A percentile compares a stretch with the other conserved stretches of the same genome.
Conservation (phyloP, 2,113 vertebrate species). For the Rattus rattus region DNA sequence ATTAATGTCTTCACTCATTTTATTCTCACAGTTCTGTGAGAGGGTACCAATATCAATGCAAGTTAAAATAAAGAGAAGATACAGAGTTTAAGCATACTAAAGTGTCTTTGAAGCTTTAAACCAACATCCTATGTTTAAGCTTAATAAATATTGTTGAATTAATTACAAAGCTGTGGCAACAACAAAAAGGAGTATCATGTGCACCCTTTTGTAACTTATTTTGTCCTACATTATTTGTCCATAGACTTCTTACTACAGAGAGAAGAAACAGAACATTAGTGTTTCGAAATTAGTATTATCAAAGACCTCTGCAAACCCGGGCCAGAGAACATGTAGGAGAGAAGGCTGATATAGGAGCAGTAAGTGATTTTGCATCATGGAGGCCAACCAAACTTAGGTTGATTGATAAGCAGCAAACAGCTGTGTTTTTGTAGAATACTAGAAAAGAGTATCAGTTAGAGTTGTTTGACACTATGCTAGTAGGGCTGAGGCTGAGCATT, state of each 20-base stretch:
- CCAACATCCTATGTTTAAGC: background rate
- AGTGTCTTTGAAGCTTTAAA: slow-evolving; percentile 32
- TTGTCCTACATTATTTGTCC: slow-evolving; percentile 25
- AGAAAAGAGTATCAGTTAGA: slow-evolving; percentile 9
- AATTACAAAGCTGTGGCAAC: background rate
- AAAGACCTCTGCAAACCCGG: background rate
- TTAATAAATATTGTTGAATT: slow-evolving; percentile 56
- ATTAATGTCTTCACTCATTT: slow-evolving; percentile 45
- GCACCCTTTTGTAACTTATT: background rate
- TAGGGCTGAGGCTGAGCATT: background rate
- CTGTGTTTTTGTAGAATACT: background rate
- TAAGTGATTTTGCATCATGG: slow-evolving; percentile 17
- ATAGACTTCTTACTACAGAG: slow-evolving; percentile 30
- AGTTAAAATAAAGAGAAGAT: slow-evolving; percentile 29
- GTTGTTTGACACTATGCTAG: background rate
- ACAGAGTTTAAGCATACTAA: slow-evolving; percentile 3
- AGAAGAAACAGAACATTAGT: slow-evolving; percentile 34
- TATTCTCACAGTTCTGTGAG: slow-evolving; percentile 27
- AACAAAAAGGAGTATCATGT: slow-evolving; percentile 46
- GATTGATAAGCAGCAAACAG: slow-evolving; percentile 13
- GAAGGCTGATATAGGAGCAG: slow-evolving; percentile 4
- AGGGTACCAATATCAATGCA: background rate
- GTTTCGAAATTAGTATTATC: background rate
- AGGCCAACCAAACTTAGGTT: background rate
- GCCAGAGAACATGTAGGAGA: slow-evolving; percentile 30